Conservation (phyloP, 2,113 vertebrate species). For the Nothoprocta perdicaria region DNA sequence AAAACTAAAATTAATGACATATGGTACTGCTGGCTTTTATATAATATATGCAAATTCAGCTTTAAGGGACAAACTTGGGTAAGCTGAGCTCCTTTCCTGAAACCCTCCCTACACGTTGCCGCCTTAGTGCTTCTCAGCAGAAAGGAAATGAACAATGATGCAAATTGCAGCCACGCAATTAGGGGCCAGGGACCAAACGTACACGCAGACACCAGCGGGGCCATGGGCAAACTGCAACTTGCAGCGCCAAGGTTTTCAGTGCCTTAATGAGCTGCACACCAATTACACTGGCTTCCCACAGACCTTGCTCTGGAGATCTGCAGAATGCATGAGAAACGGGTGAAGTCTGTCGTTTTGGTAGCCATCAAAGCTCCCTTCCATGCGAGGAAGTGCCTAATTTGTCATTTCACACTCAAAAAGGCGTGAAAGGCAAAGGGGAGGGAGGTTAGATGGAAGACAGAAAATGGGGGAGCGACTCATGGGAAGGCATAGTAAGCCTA, state of each 20-base stretch:
- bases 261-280: conserved; percentile 36
- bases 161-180: conserved; percentile 8
- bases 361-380: conserved; percentile 72
- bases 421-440: conserved; percentile 70
- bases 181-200: conserved; percentile 1
- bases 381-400: conserved; percentile 79
- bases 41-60: conserved; percentile 50
- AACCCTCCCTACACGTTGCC: not conserved
- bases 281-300: conserved; percentile 55
- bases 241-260: not conserved
- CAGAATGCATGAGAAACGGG: conserved; percentile 72
- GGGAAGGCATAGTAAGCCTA: conserved; percentile 21
- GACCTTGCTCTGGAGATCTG: conserved; percentile 52
- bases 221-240: not conserved
- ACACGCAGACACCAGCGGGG: not conserved
- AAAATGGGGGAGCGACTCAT: not conserved
- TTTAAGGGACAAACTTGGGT: not conserved
- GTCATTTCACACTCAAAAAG: conserved; percentile 79
- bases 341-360: conserved; percentile 64
- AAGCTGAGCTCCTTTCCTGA: conserved; percentile 34
- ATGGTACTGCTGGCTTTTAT: conserved; percentile 23
- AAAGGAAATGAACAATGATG: conserved; percentile 27
- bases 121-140: not conserved
- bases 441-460: conserved; percentile 8
- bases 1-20: conserved; percentile 61